Conservation (phyloP, 2,888 invertebrate species). For the Hanleya hanleyi region DNA sequence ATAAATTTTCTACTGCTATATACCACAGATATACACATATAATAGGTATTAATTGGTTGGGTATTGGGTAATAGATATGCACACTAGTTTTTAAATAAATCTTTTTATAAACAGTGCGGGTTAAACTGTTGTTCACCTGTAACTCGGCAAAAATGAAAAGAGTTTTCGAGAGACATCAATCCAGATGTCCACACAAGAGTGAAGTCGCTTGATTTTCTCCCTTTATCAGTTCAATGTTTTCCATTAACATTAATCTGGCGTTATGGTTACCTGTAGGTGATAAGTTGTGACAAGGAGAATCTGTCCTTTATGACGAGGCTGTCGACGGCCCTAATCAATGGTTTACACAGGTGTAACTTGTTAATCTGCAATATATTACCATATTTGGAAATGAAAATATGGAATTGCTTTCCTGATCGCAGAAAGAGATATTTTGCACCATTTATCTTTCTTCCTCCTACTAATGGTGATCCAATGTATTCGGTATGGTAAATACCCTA, state of each 20-base stretch:
- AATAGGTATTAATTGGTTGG: too few species aligned
- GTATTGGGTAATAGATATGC: too few species aligned
- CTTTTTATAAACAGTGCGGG: too few species aligned
- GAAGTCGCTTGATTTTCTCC: background rate
- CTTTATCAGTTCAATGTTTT: background rate
- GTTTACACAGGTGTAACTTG: conserved; percentile 81
- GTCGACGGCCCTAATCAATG: conserved; percentile 96
- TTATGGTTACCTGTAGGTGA: conserved; percentile 86
- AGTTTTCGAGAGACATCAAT: too few species aligned
- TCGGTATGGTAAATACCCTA: too few species aligned
- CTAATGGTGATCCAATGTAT: background rate
- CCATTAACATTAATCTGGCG: background rate
- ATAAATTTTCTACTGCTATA: too few species aligned
- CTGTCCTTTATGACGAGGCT: conserved; percentile 91
- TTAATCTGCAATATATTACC: conserved; percentile 76
- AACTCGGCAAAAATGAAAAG: too few species aligned
- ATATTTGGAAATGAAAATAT: too few species aligned
- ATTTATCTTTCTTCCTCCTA: background rate
- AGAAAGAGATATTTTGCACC: background rate
- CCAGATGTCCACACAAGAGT: too few species aligned
- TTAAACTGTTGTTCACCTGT: too few species aligned
- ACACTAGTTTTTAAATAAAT: too few species aligned
- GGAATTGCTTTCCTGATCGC: background rate
- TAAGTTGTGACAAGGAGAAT: conserved; percentile 93
- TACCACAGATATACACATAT: too few species aligned